Conservation (phyloP, 2,797 vertebrate species). For the Catamblyrhynchus diadema region DNA sequence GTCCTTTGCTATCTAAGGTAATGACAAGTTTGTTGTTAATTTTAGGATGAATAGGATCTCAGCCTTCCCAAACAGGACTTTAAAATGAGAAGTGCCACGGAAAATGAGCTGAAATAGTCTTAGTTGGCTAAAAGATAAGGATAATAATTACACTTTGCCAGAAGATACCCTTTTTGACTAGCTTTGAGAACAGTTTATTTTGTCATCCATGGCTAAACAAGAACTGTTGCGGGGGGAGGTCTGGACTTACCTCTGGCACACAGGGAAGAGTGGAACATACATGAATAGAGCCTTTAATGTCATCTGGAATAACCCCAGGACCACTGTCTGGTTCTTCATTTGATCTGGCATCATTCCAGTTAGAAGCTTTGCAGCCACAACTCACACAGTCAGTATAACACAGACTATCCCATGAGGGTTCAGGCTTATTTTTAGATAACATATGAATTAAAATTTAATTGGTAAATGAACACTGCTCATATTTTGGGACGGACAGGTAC, state of each 20-base stretch:
- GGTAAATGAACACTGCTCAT: background rate
- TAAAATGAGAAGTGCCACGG: background rate
- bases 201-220: background rate
- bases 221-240: background rate
- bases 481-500: background rate
- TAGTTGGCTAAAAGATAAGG: background rate
- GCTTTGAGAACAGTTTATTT: background rate
- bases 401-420: background rate
- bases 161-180: background rate
- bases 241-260: background rate
- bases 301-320: background rate
- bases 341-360: background rate
- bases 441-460: background rate
- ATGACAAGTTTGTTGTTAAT: background rate
- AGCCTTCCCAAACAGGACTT: background rate
- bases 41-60: background rate
- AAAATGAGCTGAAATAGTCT: background rate
- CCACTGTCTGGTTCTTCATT: background rate
- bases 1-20: background rate
- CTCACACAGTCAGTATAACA: fast-evolving
- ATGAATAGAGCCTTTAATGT: background rate
- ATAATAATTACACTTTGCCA: background rate
- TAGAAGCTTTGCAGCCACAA: background rate
- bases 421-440: background rate
- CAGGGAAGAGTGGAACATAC: background rate